Evolutionary conservation across 2,888 invertebrate genomes (phyloP).

Genomic region (Catocala nupta): DNA sequence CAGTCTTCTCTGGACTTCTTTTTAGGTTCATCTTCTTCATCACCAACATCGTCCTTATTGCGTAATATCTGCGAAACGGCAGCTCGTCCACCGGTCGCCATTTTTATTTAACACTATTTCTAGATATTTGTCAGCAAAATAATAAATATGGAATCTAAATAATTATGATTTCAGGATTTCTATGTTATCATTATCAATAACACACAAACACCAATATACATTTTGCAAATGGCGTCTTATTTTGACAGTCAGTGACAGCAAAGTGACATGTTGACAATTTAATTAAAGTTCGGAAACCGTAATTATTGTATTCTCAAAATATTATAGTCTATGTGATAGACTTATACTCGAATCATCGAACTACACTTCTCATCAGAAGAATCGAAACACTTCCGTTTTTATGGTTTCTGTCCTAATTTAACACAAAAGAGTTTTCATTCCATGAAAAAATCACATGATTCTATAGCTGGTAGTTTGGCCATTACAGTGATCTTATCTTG

Average conservation of each 20-base stretch:
- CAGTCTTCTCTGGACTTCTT: constrained; percentile 97
- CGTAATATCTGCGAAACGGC: constrained; percentile 92
- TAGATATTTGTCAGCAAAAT: background rate
- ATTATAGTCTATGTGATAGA: too few relatives aligned
- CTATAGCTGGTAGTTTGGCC: too few relatives aligned
- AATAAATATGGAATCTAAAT: background rate
- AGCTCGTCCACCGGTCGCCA: constrained; percentile 76
- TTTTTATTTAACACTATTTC: constrained; percentile 38
- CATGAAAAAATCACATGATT: too few relatives aligned
- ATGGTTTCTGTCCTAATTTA: too few relatives aligned
- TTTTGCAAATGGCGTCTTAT: constrained; percentile 38
- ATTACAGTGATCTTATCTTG: too few relatives aligned
- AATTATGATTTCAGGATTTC: background rate
- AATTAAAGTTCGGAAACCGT: constrained; percentile 23
- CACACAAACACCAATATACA: too few relatives aligned
- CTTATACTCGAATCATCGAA: too few relatives aligned
- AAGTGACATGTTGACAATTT: constrained; percentile 13
- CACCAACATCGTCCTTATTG: constrained; percentile 87
- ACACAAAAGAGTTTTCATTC: too few relatives aligned
- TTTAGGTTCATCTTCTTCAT: constrained; percentile 92
- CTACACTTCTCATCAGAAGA: too few relatives aligned
- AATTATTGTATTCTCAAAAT: too few relatives aligned
- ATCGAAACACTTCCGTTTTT: too few relatives aligned
- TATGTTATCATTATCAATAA: too few relatives aligned
- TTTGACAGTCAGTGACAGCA: constrained; percentile 1